These are phyloP conservation scores for Micoletzkya japonica DNA, from an alignment of 2,888 invertebrate species.

Conservation along the genomic window DNA sequence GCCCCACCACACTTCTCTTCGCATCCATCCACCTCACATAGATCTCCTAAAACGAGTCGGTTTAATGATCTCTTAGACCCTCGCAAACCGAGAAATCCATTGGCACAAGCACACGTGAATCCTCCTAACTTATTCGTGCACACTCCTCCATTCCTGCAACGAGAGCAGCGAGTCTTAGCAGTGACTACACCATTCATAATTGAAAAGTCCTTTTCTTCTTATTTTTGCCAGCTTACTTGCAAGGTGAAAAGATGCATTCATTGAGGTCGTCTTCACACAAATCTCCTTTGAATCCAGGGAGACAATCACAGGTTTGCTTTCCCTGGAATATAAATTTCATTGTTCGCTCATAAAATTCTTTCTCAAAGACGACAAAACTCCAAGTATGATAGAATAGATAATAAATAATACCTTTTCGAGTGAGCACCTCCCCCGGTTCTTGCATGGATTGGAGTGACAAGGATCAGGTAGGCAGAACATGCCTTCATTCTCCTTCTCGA, in stretches of 20 bases:
- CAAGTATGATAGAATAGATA: background rate
- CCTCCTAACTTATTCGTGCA: constrained; percentile 79
- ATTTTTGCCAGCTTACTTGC: background rate
- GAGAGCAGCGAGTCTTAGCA: constrained; percentile 14
- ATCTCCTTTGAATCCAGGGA: constrained; percentile 79
- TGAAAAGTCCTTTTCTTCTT: background rate
- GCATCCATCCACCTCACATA: constrained; percentile 12
- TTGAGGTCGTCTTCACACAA: constrained; percentile 81
- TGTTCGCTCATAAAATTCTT: background rate
- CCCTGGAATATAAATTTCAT: constrained; percentile 35
- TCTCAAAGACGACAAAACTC: background rate
- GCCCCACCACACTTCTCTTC: constrained; percentile 8
- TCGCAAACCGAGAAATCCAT: constrained; percentile 34
- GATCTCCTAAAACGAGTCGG: background rate
- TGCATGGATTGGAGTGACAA: constrained; percentile 45
- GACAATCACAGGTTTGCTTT: constrained; percentile 85
- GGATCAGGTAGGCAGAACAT: constrained; percentile 34
- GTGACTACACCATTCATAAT: background rate
- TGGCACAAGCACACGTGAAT: constrained; percentile 44
- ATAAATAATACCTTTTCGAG: constrained; percentile 40
- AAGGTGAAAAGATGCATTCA: constrained; percentile 16
- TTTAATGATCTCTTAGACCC: background rate
- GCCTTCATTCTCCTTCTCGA: constrained; percentile 30
- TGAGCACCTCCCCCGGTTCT: constrained; percentile 53
- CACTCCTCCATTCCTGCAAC: constrained; percentile 72